Evolutionary conservation across 2,797 vertebrate species (phyloP), one percentile per base, ranked within the genome.

Genomic region (Kryptopterus vitreolus): DNA sequence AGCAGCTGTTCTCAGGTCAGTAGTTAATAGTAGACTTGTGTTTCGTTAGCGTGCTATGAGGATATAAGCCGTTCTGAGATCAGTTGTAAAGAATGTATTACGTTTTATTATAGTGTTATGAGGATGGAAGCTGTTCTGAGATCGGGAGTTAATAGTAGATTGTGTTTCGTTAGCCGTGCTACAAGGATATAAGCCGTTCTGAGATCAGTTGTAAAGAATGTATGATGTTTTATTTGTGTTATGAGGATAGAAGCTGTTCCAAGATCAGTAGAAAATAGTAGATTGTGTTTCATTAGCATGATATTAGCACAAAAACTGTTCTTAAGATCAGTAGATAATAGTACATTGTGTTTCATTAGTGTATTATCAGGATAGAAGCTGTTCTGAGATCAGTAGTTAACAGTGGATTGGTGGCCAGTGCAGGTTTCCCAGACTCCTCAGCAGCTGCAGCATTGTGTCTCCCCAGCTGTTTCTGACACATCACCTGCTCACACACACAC

Each of bases 381-480:
- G 66, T 33, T 59, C 71, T 65, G 24, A 58, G 50, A 77, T 68
- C 72, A 59, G 79, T 26, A 78, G 24, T 26, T 43, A 69, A 26
- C 8, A 38, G 52, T 20, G 26, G 38, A 50, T 52, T 61, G 63
- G 72, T 76, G 53, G 72, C 35, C 59, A 3, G 68, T 55, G 57
- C 73, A 81, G 83, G 79, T 79, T 86, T 83, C 80, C 77, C 83
- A 86, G 83, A 81, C 84, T 87, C 80, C 85, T 88, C 81, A 86
- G 88, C 92, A 93, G 92, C 92, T 92, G 91, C 88, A 90, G 88
- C 88, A 87, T 86, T 87, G 84, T 81, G 87, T 88, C 81, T 90
- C 87, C 90, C 91, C 92, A 93, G 92, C 90, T 93, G 92, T 93
- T 92, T 80, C 87, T 87, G 87, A 89, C 90, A 88, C 89, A 88